phyloP scores from a whole-genome alignment of 2,797 vertebrate genomes.

The Parauchenoglanis punctatus region DNA sequence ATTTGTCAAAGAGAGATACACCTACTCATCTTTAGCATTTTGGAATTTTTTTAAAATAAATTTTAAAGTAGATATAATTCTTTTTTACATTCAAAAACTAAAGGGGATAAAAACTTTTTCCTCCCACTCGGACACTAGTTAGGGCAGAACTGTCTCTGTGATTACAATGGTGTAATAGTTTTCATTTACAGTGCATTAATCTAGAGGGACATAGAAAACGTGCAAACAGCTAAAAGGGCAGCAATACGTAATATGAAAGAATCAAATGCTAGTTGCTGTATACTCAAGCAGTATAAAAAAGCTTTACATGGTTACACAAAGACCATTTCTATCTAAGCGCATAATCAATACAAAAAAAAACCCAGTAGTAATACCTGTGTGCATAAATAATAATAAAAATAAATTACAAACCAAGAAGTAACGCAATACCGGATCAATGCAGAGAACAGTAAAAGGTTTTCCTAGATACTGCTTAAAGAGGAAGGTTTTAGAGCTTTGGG shows the following conservation, averaged over 20 bases:
- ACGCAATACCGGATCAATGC: background rate
- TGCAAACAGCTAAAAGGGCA: background rate
- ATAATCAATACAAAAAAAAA: background rate
- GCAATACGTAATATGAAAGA: background rate
- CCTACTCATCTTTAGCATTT: too few species aligned
- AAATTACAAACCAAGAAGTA: background rate
- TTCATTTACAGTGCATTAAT: background rate
- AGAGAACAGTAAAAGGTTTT: background rate
- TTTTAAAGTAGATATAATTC: too few species aligned
- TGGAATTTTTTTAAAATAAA: too few species aligned
- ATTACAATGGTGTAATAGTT: background rate
- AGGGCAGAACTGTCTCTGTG: background rate
- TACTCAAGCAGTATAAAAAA: background rate
- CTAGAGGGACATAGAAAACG: background rate
- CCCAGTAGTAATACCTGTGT: background rate
- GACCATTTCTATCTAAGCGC: background rate
- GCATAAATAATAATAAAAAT: background rate
- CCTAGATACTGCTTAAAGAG: background rate
- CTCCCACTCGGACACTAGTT: background rate
- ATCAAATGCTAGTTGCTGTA: background rate
- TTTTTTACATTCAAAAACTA: too few species aligned
- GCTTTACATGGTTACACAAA: background rate
- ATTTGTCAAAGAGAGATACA: too few species aligned
- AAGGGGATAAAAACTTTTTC: too few species aligned
- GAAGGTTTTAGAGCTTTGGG: background rate